Evolutionary conservation across 2,113 vertebrate species (phyloP), one percentile per base, ranked within the genome.

Genomic region (Labeo rohita): DNA sequence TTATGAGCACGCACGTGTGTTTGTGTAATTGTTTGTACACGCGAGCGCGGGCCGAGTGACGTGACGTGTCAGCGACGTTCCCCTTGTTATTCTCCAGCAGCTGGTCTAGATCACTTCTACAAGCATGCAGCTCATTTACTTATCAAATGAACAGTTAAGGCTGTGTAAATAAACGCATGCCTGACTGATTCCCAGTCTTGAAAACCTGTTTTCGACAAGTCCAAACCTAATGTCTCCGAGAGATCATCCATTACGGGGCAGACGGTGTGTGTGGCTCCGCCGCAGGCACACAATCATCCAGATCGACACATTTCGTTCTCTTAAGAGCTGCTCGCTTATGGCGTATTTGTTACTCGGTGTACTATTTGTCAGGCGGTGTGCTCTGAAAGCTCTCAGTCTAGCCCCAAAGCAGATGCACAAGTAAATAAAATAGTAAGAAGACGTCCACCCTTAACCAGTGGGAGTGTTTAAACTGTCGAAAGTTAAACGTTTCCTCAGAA

Each of bases 111-210:
- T 85, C 84, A 79, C 84, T 79, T 80, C 23, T 72, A 47, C 50
- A 85, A 54, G 47, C 52, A 23, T 13, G 49, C 66, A 59, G 61
- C 76, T 85, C 84, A 85, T 85, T 85, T 85, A 78, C 63, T 54
- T 79, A 85, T 85, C 84, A 85, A 80, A 85, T 68, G 77, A 80
- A 45, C 76, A 68, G 61, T 77, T 56, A 70, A 68, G 21, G 18
- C 85, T 88, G 88, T n/a, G 86, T 77, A 88, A 91, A 92, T 80
- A 88, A 90, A 92, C 52, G 79, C 54, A 52, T 92, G 89, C 90
- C 84, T 87, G 73, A 87, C 85, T 81, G 84, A 82, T 91, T 91
- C 92, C 92, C 92, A 92, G 93, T 90, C 90, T 86, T 13, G 77
- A 75, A 70, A 84, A 85, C 89, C 75, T 85, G 36, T 73, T 90